These are phyloP conservation scores for Sinosuthora webbiana DNA, from an alignment of 2,113 vertebrate genomes.

Conservation along the genomic window DNA sequence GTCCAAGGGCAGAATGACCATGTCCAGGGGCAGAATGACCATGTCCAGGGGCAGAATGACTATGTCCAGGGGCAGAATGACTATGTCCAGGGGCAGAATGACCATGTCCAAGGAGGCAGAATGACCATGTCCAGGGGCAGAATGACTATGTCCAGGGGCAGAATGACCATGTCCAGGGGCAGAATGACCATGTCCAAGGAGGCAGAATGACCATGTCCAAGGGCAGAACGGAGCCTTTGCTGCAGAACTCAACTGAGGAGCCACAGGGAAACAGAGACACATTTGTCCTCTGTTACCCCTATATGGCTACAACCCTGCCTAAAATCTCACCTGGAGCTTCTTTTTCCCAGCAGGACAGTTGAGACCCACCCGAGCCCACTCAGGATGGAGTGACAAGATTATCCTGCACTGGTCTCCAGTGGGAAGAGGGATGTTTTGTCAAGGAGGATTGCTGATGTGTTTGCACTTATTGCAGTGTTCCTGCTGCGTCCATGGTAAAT, in stretches of 20 bases:
- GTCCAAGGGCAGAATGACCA: too few species aligned
- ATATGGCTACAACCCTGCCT: background rate
- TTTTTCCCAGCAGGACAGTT: background rate
- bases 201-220: background rate
- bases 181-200: too few species aligned
- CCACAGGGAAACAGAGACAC: background rate
- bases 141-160: background rate
- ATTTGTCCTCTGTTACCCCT: background rate
- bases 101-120: too few species aligned
- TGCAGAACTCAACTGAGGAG: background rate
- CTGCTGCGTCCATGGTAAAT: accelerated
- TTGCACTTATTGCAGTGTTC: accelerated
- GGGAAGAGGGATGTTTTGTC: background rate
- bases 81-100: too few species aligned
- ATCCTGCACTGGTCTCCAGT: background rate
- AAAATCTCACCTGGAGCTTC: background rate
- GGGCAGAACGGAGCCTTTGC: background rate
- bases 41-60: background rate
- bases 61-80: too few species aligned
- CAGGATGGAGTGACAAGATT: accelerated
- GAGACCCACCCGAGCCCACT: background rate
- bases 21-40: too few species aligned
- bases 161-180: background rate
- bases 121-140: too few species aligned
- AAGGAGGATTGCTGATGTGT: background rate